A percentile compares a stretch with the other conserved stretches of the same genome.
Evolutionary conservation across 2,797 vertebrate species (phyloP).

Genomic region (Trichosurus vulpecula): DNA sequence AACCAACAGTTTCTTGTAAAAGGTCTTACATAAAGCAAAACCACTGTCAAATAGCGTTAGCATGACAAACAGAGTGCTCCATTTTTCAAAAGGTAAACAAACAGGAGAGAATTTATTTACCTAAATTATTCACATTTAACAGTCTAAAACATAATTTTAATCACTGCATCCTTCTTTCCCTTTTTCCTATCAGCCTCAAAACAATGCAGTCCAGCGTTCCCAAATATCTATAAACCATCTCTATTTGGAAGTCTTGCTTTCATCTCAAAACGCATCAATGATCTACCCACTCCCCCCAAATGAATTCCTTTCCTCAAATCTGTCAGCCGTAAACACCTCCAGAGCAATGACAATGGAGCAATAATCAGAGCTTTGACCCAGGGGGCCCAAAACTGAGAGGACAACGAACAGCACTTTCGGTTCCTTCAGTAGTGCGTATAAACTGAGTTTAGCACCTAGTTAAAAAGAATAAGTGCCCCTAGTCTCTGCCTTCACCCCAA

Average conservation of each 20-base stretch:
- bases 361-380: background rate
- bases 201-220: conserved; percentile 55
- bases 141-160: background rate
- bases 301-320: background rate
- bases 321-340: background rate
- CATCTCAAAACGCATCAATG: background rate
- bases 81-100: background rate
- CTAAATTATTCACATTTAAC: background rate
- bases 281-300: background rate
- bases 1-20: background rate
- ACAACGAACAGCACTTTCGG: background rate
- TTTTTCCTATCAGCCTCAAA: conserved; percentile 54
- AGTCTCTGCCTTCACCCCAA: background rate
- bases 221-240: background rate
- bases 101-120: background rate
- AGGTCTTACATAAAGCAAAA: background rate
- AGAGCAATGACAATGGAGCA: background rate
- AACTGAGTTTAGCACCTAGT: background rate
- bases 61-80: background rate
- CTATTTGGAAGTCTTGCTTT: background rate
- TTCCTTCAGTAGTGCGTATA: background rate
- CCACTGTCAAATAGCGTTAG: background rate
- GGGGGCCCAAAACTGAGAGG: background rate
- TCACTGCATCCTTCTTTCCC: conserved; percentile 31
- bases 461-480: background rate